Evolutionary conservation across 1,140 invertebrate species (phyloP).

Genomic region (Paracyclopina nana): DNA sequence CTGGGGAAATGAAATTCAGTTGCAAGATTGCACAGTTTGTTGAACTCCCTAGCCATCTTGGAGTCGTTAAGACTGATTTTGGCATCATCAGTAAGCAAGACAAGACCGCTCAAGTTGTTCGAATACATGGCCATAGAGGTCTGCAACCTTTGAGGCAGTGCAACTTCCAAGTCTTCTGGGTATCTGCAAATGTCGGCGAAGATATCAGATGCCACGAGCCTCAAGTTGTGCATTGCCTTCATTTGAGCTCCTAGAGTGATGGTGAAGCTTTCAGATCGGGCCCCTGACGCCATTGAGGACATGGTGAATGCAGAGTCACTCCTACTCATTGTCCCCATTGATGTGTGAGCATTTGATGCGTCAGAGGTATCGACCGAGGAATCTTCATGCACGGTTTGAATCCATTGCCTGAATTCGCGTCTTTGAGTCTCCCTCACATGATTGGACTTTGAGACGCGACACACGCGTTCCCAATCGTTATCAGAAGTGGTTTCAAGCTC

Average conservation of each 20-base stretch:
- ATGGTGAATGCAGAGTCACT: neutral
- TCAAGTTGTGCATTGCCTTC: slow-evolving; percentile 92
- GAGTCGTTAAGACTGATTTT: neutral
- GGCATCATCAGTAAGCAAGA: slow-evolving; percentile 49
- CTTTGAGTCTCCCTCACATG: neutral
- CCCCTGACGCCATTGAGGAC: neutral
- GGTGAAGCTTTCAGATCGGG: slow-evolving; percentile 74
- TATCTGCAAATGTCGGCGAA: slow-evolving; percentile 38
- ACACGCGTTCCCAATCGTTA: neutral
- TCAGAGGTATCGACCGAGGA: neutral
- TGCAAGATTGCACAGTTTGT: slow-evolving; percentile 31
- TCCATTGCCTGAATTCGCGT: slow-evolving; percentile 4
- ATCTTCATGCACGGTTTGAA: slow-evolving; percentile 5
- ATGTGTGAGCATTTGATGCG: neutral
- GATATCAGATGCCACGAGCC: slow-evolving; percentile 33
- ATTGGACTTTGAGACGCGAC: neutral
- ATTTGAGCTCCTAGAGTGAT: slow-evolving; percentile 89
- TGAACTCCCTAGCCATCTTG: slow-evolving; percentile 27
- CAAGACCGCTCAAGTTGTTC: slow-evolving; percentile 63
- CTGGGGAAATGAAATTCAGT: slow-evolving; percentile 72
- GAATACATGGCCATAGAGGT: slow-evolving; percentile 84
- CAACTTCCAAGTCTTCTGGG: slow-evolving; percentile 29
- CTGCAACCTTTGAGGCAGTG: slow-evolving; percentile 52
- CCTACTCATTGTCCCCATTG: neutral
- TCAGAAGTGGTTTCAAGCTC: neutral